These are phyloP conservation scores for Halictus quadricinctus DNA, from an alignment of 2,888 invertebrate genomes.

Conservation along the genomic window DNA sequence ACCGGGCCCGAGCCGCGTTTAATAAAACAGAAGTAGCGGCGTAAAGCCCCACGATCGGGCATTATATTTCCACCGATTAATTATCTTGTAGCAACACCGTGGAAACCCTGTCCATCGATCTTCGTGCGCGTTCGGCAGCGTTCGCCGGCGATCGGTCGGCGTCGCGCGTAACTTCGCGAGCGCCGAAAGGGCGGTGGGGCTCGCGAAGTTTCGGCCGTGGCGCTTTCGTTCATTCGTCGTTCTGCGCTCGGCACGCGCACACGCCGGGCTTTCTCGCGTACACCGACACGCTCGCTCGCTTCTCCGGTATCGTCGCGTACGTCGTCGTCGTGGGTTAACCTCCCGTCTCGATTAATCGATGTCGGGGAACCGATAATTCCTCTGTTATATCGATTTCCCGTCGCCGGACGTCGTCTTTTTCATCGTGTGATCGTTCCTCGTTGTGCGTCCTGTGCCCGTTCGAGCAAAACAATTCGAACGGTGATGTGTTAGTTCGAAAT, in stretches of 20 bases:
- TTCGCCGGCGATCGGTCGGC: slow-evolving; percentile 62
- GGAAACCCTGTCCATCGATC: slow-evolving; percentile 57
- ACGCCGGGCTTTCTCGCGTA: slow-evolving; percentile 35
- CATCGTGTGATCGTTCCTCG: slow-evolving; percentile 10
- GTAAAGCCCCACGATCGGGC: slow-evolving; percentile 57
- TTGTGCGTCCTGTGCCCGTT: slow-evolving; percentile 6
- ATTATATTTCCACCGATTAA: slow-evolving; percentile 70
- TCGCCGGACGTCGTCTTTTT: background rate
- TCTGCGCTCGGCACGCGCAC: slow-evolving; percentile 64
- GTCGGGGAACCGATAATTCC: background rate
- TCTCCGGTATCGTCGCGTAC: slow-evolving; percentile 20
- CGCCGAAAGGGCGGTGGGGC: slow-evolving; percentile 70
- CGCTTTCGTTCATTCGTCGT: slow-evolving; percentile 72
- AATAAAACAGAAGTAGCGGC: slow-evolving; percentile 47
- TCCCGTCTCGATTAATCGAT: slow-evolving; percentile 9
- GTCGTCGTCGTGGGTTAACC: slow-evolving; percentile 37
- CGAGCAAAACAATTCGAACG: slow-evolving; percentile 3
- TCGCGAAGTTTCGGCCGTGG: slow-evolving; percentile 64
- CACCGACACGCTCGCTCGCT: slow-evolving; percentile 47
- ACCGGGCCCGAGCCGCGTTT: slow-evolving; percentile 26
- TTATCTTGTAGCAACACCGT: slow-evolving; percentile 66
- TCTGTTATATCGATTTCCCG: background rate
- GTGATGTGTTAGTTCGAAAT: slow-evolving; percentile 24
- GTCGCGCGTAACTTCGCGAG: slow-evolving; percentile 59
- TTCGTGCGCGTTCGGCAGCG: slow-evolving; percentile 68